Base-by-base conservation (phyloP, 2,797 vertebrate genomes). In the Microhierax caerulescens region DNA sequence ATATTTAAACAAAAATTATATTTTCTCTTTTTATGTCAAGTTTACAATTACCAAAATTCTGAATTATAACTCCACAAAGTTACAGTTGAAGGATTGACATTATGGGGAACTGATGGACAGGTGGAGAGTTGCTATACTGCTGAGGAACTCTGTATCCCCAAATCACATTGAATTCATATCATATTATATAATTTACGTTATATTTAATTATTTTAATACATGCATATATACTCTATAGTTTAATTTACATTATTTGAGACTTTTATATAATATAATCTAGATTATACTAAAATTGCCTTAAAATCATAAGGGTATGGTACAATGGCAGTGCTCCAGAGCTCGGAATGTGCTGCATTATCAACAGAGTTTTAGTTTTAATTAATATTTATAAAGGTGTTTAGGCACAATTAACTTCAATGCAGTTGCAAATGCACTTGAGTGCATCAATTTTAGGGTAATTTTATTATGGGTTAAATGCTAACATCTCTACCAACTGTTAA, bases 311-410 rank as follows among this genome's bases (percentile, higher is more conserved):
- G 32, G 8, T 41, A n/a, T 72, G 14, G 21, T 39, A 64, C 13
- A 68, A 47, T 22, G 11, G 11, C 15, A 95, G 9, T 17, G 81
- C 34, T 81, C 57, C 61, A 89, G 77, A 87, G 27, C 30, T 87
- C 57, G 77, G 27, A n/a, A 69, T 48, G 17, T 36, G 22, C 23
- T 86, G 64, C 19, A 47, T 51, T 77, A 47, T 86, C 65, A 87
- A 45, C 30, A 68, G 17, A 64, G 48, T 56, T 94, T 94, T 64
- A 56, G 17, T 21, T 85, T 81, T 73, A 39, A 68, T 94, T 78
- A 87, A 45, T 93, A 69, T 96, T 89, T 88, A 86, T 74, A 51
- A 86, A 65, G 51, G 13, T 86, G 19, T 84, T 67, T 32, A 10
- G 20, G 7, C 19, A 75, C 61, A 69, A 45, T 12, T 22, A 87